phyloP scores from a whole-genome alignment of 35 echinoderm and acorn worm species.

The Heliocidaris erythrogramma region DNA sequence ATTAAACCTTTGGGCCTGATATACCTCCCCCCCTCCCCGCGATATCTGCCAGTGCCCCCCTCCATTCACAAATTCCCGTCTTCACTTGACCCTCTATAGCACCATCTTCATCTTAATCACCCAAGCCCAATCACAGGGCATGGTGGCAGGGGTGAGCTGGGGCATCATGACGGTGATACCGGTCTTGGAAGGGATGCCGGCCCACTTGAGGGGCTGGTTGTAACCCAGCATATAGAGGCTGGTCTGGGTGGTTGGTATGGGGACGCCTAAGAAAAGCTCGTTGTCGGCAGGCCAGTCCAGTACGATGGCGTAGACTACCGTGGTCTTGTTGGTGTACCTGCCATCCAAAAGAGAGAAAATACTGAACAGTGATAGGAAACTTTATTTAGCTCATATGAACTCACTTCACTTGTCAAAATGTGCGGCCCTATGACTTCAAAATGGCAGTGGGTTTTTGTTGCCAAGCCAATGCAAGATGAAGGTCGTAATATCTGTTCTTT shows the following conservation, averaged over 20 bases:
- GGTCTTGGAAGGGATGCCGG: not conserved
- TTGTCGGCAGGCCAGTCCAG: constrained; percentile 68
- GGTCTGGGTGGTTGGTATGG: constrained; percentile 45
- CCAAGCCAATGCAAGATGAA: too few species aligned
- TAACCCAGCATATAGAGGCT: constrained; percentile 58
- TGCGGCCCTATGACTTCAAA: not conserved
- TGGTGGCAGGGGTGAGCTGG: not conserved
- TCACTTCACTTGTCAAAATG: not conserved
- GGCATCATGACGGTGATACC: constrained; percentile 22
- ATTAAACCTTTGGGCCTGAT: too few species aligned
- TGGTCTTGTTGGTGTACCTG: constrained; percentile 69
- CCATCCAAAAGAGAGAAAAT: not conserved
- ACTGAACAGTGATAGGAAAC: not conserved
- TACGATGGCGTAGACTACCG: constrained; percentile 60
- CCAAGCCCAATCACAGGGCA: constrained; percentile 72
- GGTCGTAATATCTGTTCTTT: too few species aligned
- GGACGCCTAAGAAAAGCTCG: constrained; percentile 33
- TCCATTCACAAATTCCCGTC: not conserved
- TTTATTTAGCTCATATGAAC: not conserved
- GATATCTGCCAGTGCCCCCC: not conserved
- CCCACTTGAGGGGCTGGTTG: constrained; percentile 40
- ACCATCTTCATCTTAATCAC: constrained; percentile 54
- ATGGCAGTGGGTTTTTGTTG: too few species aligned
- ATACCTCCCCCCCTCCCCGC: too few species aligned
- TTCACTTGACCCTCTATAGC: not conserved